These are phyloP conservation scores for Syritta pipiens DNA, from an alignment of 2,888 invertebrate genomes.

Conservation along the genomic window DNA sequence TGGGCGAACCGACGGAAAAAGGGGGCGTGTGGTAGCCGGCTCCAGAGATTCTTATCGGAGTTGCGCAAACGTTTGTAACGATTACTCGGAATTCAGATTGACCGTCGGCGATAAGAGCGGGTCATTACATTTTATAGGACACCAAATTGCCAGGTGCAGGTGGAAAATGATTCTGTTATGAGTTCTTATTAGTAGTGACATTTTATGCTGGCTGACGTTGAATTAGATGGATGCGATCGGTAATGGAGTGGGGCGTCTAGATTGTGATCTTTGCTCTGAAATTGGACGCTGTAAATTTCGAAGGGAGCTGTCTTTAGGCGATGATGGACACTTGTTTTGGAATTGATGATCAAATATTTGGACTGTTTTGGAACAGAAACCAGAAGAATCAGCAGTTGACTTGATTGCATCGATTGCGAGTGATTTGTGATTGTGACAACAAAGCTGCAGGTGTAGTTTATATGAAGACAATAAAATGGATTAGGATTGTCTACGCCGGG, in stretches of 20 bases:
- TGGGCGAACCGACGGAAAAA: slow-evolving; percentile 47
- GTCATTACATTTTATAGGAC: slow-evolving; percentile 42
- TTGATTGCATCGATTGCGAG: slow-evolving; percentile 22
- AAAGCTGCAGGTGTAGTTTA: too few relatives aligned
- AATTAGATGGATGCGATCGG: slow-evolving; percentile 56
- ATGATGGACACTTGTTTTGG: slow-evolving; percentile 21
- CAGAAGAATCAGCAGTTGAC: neutral
- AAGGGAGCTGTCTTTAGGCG: slow-evolving; percentile 4
- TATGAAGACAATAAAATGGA: too few relatives aligned
- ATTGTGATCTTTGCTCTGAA: slow-evolving; percentile 25
- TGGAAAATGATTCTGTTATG: slow-evolving; percentile 58
- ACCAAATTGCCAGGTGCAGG: slow-evolving; percentile 49
- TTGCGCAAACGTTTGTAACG: slow-evolving; percentile 62
- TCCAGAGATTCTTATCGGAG: slow-evolving; percentile 47
- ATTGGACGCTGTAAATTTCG: slow-evolving; percentile 44
- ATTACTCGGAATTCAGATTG: slow-evolving; percentile 64
- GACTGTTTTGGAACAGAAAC: slow-evolving; percentile 22
- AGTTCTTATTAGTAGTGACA: slow-evolving; percentile 56
- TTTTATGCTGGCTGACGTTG: slow-evolving; percentile 57
- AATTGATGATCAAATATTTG: slow-evolving; percentile 37
- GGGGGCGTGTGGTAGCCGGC: slow-evolving; percentile 57
- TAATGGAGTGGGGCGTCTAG: slow-evolving; percentile 28
- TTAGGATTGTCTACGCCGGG: too few relatives aligned
- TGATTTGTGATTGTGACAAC: slow-evolving; percentile 44
- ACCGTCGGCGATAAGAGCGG: slow-evolving; percentile 35